Conservation (phyloP, 2,888 invertebrate species). For the Acrocera orbiculus region DNA sequence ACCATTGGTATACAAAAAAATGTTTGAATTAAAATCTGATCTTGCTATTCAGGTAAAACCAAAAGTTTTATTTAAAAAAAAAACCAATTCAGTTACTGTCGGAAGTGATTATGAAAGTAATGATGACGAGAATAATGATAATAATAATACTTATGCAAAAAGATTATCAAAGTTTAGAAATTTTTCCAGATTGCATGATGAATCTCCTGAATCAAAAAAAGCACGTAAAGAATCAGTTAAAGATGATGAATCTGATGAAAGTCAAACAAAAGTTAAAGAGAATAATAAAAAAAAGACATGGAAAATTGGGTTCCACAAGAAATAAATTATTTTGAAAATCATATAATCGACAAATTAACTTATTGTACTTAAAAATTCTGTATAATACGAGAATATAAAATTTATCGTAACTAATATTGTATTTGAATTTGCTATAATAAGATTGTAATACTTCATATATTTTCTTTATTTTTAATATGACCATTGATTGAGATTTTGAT, state of each 20-base stretch:
- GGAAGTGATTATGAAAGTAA: slow-evolving; percentile 7
- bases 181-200: slow-evolving; percentile 54
- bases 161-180: slow-evolving; percentile 40
- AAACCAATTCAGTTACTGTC: too few species aligned
- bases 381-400: too few species aligned
- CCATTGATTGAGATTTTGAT: too few species aligned
- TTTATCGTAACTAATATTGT: too few species aligned
- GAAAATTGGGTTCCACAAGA: slow-evolving; percentile 36
- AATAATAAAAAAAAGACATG: slow-evolving; percentile 78
- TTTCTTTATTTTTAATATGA: too few species aligned
- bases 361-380: too few species aligned
- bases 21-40: slow-evolving; percentile 68
- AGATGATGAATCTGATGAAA: slow-evolving; percentile 70
- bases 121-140: slow-evolving; percentile 12
- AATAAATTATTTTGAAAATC: slow-evolving; percentile 20
- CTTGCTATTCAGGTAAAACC: slow-evolving; percentile 56
- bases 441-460: too few species aligned
- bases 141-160: slow-evolving; percentile 16
- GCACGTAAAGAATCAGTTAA: slow-evolving; percentile 77
- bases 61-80: slow-evolving; percentile 37
- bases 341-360: too few species aligned
- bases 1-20: slow-evolving; percentile 67
- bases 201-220: slow-evolving; percentile 63
- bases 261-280: slow-evolving; percentile 81
- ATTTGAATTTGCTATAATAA: too few species aligned